Percentiles rank a stretch among this genome's conserved stretches.
phyloP scores from a whole-genome alignment of 2,888 invertebrate genomes.

The Dione juno region DNA sequence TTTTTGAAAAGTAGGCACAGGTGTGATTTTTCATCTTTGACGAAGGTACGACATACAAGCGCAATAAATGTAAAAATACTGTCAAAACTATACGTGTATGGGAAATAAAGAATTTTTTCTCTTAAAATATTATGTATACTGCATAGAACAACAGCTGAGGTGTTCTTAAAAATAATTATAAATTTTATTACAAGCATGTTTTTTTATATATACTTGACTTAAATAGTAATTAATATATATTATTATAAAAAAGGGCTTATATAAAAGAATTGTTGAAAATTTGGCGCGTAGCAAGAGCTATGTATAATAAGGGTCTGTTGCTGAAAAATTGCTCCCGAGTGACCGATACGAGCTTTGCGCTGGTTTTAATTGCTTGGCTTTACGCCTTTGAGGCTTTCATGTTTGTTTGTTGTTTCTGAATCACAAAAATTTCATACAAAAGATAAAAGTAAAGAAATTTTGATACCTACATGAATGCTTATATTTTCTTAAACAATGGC shows the following conservation, averaged over 20 bases:
- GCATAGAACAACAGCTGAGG: no score
- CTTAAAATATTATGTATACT: no score
- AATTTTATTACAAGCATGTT: not conserved
- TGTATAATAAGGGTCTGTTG: slow-evolving; percentile 59
- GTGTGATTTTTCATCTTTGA: no score
- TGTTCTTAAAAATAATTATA: not conserved
- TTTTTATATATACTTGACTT: not conserved
- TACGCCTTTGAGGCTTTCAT: slow-evolving; percentile 21
- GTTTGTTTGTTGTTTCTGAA: slow-evolving; percentile 18
- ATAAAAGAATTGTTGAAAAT: slow-evolving; percentile 18
- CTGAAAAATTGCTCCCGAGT: slow-evolving; percentile 57
- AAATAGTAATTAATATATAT: not conserved
- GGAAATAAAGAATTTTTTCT: no score
- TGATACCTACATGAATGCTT: not conserved
- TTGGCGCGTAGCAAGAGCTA: slow-evolving; percentile 40
- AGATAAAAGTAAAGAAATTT: not conserved
- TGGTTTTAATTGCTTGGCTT: slow-evolving; percentile 58
- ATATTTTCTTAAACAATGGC: not conserved
- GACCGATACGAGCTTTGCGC: slow-evolving; percentile 47
- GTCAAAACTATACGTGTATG: no score
- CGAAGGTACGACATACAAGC: no score
- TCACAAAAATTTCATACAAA: slow-evolving; percentile 12
- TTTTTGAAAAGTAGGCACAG: no score
- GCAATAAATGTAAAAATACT: no score
- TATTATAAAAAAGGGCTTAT: not conserved